Evolutionary conservation across 2,797 vertebrate species (phyloP).

Genomic region (Bovichtus variegatus): DNA sequence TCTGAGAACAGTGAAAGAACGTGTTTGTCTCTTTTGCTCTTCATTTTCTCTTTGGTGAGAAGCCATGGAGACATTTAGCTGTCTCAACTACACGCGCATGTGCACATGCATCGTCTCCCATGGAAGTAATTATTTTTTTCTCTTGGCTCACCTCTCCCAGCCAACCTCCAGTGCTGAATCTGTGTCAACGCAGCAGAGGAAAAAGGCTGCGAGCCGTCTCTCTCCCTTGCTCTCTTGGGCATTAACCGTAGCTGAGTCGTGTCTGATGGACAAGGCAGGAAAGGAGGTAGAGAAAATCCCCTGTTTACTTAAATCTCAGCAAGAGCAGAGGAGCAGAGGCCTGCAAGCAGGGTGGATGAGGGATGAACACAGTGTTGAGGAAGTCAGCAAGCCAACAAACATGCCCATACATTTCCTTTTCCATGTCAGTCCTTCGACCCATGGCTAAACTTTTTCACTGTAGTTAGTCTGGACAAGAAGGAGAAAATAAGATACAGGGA

Average conservation of each 20-base stretch:
- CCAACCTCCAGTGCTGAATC: constrained; percentile 62
- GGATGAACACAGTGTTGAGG: constrained; percentile 16
- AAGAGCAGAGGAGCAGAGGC: constrained; percentile 26
- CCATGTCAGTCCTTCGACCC: constrained; percentile 7
- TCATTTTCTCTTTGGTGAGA: constrained; percentile 19
- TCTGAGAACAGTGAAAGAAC: constrained; percentile 8
- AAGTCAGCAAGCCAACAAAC: constrained; percentile 21
- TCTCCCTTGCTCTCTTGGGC: constrained; percentile 59
- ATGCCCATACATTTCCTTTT: constrained; percentile 2
- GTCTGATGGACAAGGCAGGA: constrained; percentile 51
- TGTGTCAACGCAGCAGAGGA: constrained; percentile 58
- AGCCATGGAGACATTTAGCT: constrained; percentile 42
- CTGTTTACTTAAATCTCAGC: constrained; percentile 56
- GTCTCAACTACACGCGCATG: neutral
- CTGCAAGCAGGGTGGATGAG: constrained; percentile 16
- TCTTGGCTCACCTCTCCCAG: constrained; percentile 44
- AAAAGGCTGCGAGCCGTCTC: constrained; percentile 55
- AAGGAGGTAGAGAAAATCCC: constrained; percentile 53
- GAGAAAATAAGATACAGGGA: neutral
- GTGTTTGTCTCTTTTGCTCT: constrained; percentile 16
- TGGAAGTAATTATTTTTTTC: constrained; percentile 72
- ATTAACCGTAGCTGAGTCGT: constrained; percentile 54
- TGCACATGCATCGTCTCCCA: constrained; percentile 30
- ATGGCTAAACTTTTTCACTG: neutral
- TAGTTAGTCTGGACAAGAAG: constrained; percentile 6